Evolutionary conservation across 2,888 invertebrate genomes (phyloP).

Genomic region (Xestobium rufovillosum): DNA sequence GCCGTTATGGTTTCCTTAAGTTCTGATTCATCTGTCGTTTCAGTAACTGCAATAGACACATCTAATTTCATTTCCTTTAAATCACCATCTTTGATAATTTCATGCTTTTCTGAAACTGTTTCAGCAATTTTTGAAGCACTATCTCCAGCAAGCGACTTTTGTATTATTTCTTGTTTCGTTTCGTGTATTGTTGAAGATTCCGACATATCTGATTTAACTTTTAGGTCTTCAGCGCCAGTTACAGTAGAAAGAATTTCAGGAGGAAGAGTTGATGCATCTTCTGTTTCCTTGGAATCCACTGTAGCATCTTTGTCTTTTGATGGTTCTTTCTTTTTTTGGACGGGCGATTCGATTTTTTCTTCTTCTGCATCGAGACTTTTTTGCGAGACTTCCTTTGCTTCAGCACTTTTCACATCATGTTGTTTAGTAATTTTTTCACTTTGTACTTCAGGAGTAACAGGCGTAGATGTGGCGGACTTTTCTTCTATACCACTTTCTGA

Average conservation of each 20-base stretch:
- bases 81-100: no score
- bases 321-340: neutral
- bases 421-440: no score
- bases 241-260: slow-evolving; percentile 9
- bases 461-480: no score
- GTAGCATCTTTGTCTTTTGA: slow-evolving; percentile 3
- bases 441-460: no score
- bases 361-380: slow-evolving; percentile 4
- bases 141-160: neutral
- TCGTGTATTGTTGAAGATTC: slow-evolving; percentile 10
- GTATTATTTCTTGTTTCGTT: slow-evolving; percentile 26
- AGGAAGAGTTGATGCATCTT: slow-evolving; percentile 6
- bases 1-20: neutral
- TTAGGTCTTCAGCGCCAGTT: slow-evolving; percentile 10
- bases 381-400: slow-evolving; percentile 3
- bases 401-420: neutral
- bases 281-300: neutral
- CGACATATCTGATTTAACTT: slow-evolving; percentile 15
- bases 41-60: neutral
- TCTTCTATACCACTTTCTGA: no score
- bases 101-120: no score
- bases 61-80: no score
- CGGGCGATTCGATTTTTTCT: neutral
- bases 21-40: neutral
- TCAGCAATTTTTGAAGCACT: no score